phyloP scores from a whole-genome alignment of 2,797 vertebrate species.

The Eulemur albifrons region DNA sequence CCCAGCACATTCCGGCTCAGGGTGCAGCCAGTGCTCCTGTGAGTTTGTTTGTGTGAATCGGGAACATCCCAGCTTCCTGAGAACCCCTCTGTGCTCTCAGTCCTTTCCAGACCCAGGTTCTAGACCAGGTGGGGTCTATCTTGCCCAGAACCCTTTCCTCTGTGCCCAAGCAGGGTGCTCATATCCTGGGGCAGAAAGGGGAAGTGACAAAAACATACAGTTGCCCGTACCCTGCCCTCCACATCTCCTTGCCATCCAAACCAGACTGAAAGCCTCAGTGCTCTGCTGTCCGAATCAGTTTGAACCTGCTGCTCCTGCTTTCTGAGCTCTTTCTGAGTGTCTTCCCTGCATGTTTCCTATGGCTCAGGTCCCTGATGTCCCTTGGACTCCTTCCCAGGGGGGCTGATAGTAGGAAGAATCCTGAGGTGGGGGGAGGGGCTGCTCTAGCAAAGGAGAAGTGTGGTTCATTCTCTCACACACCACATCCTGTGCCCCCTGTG shows the following conservation, averaged over 20 bases:
- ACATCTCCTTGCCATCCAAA: background rate
- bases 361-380: background rate
- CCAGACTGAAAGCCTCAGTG: background rate
- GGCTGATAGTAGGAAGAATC: background rate
- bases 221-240: background rate
- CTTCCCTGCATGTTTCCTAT: background rate
- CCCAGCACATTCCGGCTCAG: constrained; percentile 62
- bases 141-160: background rate
- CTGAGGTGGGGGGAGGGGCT: constrained; percentile 31
- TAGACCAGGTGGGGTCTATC: background rate
- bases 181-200: background rate
- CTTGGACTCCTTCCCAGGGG: background rate
- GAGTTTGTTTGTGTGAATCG: background rate
- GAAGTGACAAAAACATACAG: constrained; percentile 45
- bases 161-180: background rate
- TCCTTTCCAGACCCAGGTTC: background rate
- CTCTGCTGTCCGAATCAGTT: background rate
- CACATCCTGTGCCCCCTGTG: constrained; percentile 76
- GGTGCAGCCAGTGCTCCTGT: constrained; percentile 54
- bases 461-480: constrained; percentile 63
- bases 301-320: background rate
- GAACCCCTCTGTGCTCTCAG: background rate
- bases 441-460: constrained; percentile 73
- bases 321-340: background rate
- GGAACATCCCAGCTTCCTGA: constrained; percentile 12